These are phyloP conservation scores for Coreoperca whiteheadi DNA, from an alignment of 2,113 vertebrate genomes.

Conservation along the genomic window DNA sequence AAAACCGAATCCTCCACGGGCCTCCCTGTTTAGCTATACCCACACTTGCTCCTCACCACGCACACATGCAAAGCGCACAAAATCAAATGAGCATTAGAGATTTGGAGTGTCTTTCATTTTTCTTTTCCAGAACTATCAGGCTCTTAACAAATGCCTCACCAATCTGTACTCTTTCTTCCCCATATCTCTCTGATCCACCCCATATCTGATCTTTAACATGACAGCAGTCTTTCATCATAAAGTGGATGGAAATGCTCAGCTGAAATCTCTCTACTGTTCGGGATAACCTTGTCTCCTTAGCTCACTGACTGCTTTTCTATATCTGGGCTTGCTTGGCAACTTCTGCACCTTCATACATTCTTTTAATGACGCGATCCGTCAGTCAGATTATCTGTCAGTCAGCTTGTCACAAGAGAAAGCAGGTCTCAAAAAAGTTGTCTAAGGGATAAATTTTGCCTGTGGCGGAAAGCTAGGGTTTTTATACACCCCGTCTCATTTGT, in stretches of 20 bases:
- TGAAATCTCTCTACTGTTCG: slow-evolving; percentile 30
- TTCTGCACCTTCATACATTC: slow-evolving; percentile 25
- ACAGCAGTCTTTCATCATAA: slow-evolving; percentile 54
- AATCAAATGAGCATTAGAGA: slow-evolving; percentile 39
- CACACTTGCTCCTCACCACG: slow-evolving; percentile 51
- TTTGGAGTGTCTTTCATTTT: slow-evolving; percentile 33
- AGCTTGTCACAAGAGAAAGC: slow-evolving; percentile 36
- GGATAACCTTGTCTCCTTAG: slow-evolving; percentile 32
- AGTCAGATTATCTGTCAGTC: slow-evolving; percentile 55
- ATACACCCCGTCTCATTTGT: slow-evolving; percentile 44
- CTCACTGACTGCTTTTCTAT: slow-evolving; percentile 28
- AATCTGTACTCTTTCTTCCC: slow-evolving; percentile 29
- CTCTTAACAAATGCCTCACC: slow-evolving; percentile 33
- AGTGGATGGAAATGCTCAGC: slow-evolving; percentile 35
- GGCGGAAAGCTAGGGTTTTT: slow-evolving; percentile 45
- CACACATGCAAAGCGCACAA: slow-evolving; percentile 37
- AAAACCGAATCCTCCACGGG: slow-evolving; percentile 59
- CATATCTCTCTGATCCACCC: slow-evolving; percentile 30
- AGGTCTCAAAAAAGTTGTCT: slow-evolving; percentile 38
- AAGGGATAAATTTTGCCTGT: slow-evolving; percentile 33
- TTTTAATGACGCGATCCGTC: slow-evolving; percentile 45
- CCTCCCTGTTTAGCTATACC: slow-evolving; percentile 61
- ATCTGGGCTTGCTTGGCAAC: slow-evolving; percentile 18
- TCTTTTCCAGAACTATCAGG: slow-evolving; percentile 10
- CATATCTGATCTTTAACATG: slow-evolving; percentile 44